Evolutionary conservation across 2,888 invertebrate species (phyloP).

Genomic region (Drosophila greeni): DNA sequence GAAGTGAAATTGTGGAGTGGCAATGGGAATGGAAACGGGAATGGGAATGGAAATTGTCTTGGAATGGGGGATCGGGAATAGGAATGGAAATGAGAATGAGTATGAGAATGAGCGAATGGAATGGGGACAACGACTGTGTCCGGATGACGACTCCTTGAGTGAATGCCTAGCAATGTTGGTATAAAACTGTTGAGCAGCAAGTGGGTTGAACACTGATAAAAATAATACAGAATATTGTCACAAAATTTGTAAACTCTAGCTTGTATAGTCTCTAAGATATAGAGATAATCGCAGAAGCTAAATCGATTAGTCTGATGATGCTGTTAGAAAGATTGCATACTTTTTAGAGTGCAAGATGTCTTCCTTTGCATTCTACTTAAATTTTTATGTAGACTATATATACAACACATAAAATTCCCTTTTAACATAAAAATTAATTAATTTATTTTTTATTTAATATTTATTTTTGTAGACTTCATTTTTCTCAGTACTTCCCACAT

Average conservation of each 20-base stretch:
- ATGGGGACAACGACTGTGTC: slow-evolving; percentile 28
- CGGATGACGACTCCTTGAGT: slow-evolving; percentile 35
- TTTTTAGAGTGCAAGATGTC: no score
- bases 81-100: slow-evolving; percentile 16
- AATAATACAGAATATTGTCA: no score
- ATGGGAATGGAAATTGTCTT: slow-evolving; percentile 16
- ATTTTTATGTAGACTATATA: no score
- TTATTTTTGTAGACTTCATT: background rate
- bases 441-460: background rate
- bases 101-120: slow-evolving; percentile 15
- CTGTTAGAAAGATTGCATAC: no score
- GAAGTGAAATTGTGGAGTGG: slow-evolving; percentile 38
- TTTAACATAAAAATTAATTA: background rate
- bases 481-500: slow-evolving; percentile 22
- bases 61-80: slow-evolving; percentile 15
- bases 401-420: background rate
- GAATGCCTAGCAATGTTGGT: slow-evolving; percentile 49
- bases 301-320: no score
- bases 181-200: slow-evolving; percentile 63
- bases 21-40: slow-evolving; percentile 20
- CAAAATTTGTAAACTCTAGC: no score
- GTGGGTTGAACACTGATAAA: slow-evolving; percentile 53
- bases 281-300: no score
- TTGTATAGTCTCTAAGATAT: no score
- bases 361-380: no score